Base-by-base conservation (phyloP, 2,113 vertebrate genomes). In the Pluvianellus socialis region DNA sequence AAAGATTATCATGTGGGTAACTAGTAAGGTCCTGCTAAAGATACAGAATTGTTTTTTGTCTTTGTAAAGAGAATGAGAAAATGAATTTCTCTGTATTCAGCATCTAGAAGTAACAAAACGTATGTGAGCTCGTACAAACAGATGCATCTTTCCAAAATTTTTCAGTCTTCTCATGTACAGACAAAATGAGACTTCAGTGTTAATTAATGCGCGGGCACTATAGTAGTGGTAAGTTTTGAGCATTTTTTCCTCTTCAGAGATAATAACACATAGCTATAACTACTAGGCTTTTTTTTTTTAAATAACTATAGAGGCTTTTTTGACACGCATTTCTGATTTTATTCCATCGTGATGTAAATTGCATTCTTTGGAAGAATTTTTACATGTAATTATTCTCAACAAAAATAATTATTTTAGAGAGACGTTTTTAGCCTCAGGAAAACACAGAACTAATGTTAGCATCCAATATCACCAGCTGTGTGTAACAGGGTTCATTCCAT, bases 1-100 rank as follows among this genome's bases (percentile, higher is more conserved):
- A 99, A 97, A 99, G 99, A 97, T 98, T 99, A 92, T 98, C 99
- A 89, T 99, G 99, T 99, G 97, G 86, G 98, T 99, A 93, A 85
- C 77, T 88, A 83, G 27, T 35, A 58, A 45, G 56, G 65, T 67
- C 84, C 82, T 88, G 12, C n/a, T 93, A 56, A 96, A 92, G 35
- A 67, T 12, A 62, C 1, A 70, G 17, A 79, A 53, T 61, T 92
- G 20, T 6, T 62, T 65, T 85, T 56, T 85, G 7, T 40, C 33
- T 86, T 70, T 52, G 24, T 72, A 49, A 75, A 65, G 35, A 53
- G 74, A 82, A 68, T 10, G 1, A 62, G 40, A 45, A 96, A 92
- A 92, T 4, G 30, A 35, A 32, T 86, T 79, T 77, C 14, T 55
- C 18, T 18, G 0, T 50, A 9, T 21, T 32, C 53, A 42, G 7